Base-by-base conservation (phyloP, 2,888 invertebrate species). In the Drosophila koepferae region DNA sequence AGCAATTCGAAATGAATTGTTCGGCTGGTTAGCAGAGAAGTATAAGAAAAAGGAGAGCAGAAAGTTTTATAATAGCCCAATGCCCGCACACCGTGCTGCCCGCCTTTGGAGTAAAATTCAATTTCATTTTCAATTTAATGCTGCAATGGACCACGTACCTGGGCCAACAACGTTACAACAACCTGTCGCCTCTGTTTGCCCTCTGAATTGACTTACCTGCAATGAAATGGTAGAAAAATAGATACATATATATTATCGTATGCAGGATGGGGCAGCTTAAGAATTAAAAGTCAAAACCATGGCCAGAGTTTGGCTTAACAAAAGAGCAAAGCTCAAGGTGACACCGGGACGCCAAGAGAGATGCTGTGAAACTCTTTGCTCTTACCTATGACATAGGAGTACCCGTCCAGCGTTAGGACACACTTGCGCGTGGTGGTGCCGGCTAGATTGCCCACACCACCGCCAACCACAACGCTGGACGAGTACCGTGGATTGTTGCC, bases 371-470 rank as follows among this genome's bases (percentile, higher is more conserved):
- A 16, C 34, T 34, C 34, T 2, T 9, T 54, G 12, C 43, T 54
- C 18, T 95, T 93, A 97, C 97, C 97, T 94, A 97, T 97, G 87
- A 97, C 97, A 93, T 97, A 97, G 77, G 96, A 96, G 94, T 97
- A 97, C 89, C 97, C 97, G 92, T 97, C 97, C 82, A 97, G 94
- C 54, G 96, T 97, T 80, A 97, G 95, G 76, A 97, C 96, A 94
- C 97, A 97, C 94, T 96, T 96, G 91, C 96, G 94, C 31, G 96
- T 94, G 72, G 95, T 95, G 86, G 94, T 94, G 75, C 94, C 94
- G 64, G 80, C 60, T 38, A 83, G 71, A 31, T 70, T 72, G 72
- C 67, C 68, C 23, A 94, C 92, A 44, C 78, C 76, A 40, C 81
- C 60, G 56, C 77, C 69, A 18, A 74, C 76, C 60, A 73, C 80